Conservation (phyloP, 2,888 invertebrate genomes). For the Drosophila seclusa region DNA sequence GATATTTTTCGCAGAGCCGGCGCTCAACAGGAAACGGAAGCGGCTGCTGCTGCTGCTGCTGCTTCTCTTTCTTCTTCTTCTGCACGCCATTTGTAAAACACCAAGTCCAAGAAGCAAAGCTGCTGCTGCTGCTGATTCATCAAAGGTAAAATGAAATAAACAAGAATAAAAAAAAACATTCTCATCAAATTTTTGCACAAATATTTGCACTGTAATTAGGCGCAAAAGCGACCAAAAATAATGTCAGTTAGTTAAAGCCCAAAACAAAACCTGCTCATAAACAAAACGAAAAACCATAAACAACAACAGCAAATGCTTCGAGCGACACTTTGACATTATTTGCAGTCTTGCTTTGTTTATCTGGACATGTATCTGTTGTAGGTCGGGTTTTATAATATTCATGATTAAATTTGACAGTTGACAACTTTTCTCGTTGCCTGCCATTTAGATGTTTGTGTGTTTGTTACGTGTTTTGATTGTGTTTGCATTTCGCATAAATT, state of each 20-base stretch:
- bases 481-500: conserved; percentile 62
- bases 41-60: conserved; percentile 11
- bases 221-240: conserved; percentile 48
- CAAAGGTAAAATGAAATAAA: conserved; percentile 21
- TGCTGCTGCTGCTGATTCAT: conserved; percentile 6
- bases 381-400: conserved; percentile 56
- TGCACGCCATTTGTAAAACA: conserved; percentile 48
- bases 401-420: conserved; percentile 79
- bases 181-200: conserved; percentile 11
- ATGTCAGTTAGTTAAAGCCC: conserved; percentile 44
- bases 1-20: conserved; percentile 49
- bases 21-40: conserved; percentile 57
- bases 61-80: not conserved
- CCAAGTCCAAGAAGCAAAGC: not conserved
- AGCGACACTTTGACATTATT: conserved; percentile 49
- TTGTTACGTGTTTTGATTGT: conserved; percentile 36
- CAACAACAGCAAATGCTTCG: conserved; percentile 16
- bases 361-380: conserved; percentile 39
- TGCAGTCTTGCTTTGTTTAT: conserved; percentile 32
- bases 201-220: conserved; percentile 33
- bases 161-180: not conserved
- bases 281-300: not conserved
- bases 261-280: not conserved
- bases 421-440: conserved; percentile 70
- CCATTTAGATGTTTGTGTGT: conserved; percentile 44